Evolutionary conservation across 2,113 vertebrate genomes (phyloP).

Genomic region (Jaculus jaculus): DNA sequence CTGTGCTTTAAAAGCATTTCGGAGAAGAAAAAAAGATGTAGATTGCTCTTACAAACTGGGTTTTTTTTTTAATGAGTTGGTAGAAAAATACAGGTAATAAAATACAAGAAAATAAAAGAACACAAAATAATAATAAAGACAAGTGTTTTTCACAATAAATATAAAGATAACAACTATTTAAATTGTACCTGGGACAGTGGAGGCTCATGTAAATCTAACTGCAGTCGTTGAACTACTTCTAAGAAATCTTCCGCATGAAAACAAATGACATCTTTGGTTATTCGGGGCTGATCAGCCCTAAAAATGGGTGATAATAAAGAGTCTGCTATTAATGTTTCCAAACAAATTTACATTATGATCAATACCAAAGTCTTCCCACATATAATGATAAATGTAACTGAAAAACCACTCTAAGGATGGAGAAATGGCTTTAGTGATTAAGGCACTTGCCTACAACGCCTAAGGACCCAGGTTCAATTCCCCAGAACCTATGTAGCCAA

Average conservation of each 20-base stretch:
- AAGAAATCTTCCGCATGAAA: constrained; percentile 97
- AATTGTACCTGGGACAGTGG: constrained; percentile 92
- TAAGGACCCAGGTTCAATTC: too few species aligned
- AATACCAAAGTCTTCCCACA: constrained; percentile 39
- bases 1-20: too few species aligned
- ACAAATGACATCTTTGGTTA: constrained; percentile 99
- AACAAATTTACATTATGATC: constrained; percentile 42
- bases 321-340: constrained; percentile 32
- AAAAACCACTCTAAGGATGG: not conserved
- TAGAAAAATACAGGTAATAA: too few species aligned
- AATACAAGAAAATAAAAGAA: too few species aligned
- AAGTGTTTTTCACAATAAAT: constrained; percentile 49
- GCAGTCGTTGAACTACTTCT: constrained; percentile 95
- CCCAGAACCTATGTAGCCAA: too few species aligned
- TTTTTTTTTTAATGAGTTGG: too few species aligned
- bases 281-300: constrained; percentile 94
- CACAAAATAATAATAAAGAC: not conserved
- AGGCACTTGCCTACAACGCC: too few species aligned
- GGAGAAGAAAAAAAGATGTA: too few species aligned
- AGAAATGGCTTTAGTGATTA: too few species aligned
- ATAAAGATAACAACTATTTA: constrained; percentile 33
- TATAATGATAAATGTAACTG: not conserved
- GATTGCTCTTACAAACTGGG: too few species aligned
- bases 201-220: constrained; percentile 96
- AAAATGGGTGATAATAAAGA: constrained; percentile 30